Evolutionary conservation across 2,113 vertebrate genomes (phyloP), one percentile per base, ranked within the genome.

Genomic region (Heterotilapia buettikoferi): DNA sequence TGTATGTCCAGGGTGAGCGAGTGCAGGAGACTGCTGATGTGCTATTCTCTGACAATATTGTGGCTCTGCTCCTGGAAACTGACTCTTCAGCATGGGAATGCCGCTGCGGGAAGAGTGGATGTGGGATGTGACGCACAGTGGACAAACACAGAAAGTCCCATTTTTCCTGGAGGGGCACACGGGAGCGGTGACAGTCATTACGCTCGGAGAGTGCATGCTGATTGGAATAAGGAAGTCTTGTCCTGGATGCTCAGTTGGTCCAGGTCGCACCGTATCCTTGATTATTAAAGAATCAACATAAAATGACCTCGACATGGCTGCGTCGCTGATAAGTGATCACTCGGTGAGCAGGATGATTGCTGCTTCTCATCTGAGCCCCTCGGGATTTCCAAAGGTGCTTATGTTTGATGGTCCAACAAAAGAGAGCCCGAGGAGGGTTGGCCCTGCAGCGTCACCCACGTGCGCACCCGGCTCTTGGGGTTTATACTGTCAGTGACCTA

Each of bases 261-360:
- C 95, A 7, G 97, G 97, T 91, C 98, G 95, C 66, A 97, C 96
- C n/a, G 97, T 95, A 86, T 99, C 99, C 96, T 99, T 99, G 96
- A 99, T 97, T 91, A 99, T 99, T 91, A 99, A 96, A 86, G 99
- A 99, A 91, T 99, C 99, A 21, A 99, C 99, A 92, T 99, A 99
- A 95, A 99, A 99, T 84, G 99, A 99, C 88, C 98, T 98, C 87
- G 99, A 99, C 99, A 99, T 99, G 95, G 84, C 66, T 93, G 93
- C 73, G 86, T 56, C 40, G 92, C 80, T 83, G 89, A 85, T 63
- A 54, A 40, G 85, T 82, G 73, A 61, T 81, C 84, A 85, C 66
- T 88, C 85, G 59, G 85, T 86, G 93, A 40, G 85, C 82, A 84
- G 36, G 93, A 88, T 80, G 94, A 90, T 89, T 59, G 89, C 89